Evolutionary conservation across 2,113 vertebrate species (phyloP), one percentile per base, ranked within the genome.

Genomic region (Jaculus jaculus): DNA sequence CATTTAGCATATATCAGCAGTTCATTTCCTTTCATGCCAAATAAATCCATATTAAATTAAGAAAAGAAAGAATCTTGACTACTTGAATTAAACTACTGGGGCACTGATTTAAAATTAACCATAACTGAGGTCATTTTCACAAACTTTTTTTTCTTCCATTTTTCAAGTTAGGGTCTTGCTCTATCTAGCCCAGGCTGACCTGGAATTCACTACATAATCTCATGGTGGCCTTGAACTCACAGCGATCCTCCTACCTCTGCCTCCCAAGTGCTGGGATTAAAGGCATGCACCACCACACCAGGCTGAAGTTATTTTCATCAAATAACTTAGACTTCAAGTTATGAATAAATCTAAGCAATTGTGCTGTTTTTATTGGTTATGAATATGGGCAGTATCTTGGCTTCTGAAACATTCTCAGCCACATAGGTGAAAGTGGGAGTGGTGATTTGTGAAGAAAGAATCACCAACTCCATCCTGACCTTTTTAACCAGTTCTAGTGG

Each of bases 51-150:
- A 54, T 54, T 54, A 54, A 54, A 54, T 54, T 47, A 47, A 54
- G 15, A 54, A 54, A 54, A 54, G 10, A 54, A 54, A 54, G 54
- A 15, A 12, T 68, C 20, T 42, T 83, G 47, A 90, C 73, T 87
- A 91, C 17, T 73, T 85, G 87, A 17, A 26, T 81, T 93, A 72
- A 84, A 90, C 65, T 72, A 87, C 82, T 69, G 23, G 65, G 69
- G 15, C 73, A 21, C 77, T 87, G 91, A 73, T 85, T 92, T 92
- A 73, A 89, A 96, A 79, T 79, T 78, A 94, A 79, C 72, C 18
- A 72, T 42, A 95, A 91, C 24, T 80, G 83, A 95, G 90, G 11
- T 23, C 63, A 51, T 96, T 92, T 90, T 85, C 72, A 72, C n/a
- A n/a, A n/a, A n/a, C n/a, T n/a, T n/a, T n/a, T n/a, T n/a, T n/a